Conservation (phyloP, 2,797 vertebrate genomes). For the Chiloscyllium punctatum region DNA sequence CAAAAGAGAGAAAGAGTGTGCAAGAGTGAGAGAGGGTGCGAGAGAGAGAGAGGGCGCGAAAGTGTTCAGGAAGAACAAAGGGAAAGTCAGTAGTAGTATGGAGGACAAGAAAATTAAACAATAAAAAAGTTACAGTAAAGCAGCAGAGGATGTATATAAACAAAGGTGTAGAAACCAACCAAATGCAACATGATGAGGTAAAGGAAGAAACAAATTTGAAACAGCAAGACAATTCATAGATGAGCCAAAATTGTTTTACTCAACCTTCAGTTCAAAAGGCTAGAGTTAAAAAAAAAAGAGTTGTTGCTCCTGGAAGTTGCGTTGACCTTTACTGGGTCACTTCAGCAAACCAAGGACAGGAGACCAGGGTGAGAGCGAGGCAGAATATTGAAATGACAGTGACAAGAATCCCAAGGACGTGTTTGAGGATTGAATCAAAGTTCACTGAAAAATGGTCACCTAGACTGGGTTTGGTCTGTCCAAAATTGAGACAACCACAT, state of each 20-base stretch:
- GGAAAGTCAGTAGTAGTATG: too few species aligned
- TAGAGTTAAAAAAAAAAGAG: neutral
- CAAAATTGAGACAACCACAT: neutral
- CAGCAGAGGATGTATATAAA: too few species aligned
- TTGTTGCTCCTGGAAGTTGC: neutral
- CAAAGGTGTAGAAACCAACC: neutral
- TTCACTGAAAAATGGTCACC: neutral
- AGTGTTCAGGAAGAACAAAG: too few species aligned
- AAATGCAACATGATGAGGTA: neutral
- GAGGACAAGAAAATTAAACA: too few species aligned
- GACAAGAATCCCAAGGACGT: neutral
- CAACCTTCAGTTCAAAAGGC: neutral
- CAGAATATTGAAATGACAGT: neutral
- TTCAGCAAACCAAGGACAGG: neutral
- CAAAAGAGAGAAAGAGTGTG: too few species aligned
- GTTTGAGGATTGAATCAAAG: neutral
- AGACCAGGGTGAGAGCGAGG: neutral
- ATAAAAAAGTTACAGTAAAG: too few species aligned
- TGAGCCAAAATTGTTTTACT: neutral
- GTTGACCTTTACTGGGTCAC: neutral
- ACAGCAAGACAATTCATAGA: neutral
- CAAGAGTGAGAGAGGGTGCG: too few species aligned
- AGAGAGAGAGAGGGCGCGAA: too few species aligned
- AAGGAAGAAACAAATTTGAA: neutral
- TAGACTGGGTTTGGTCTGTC: neutral